Base-by-base conservation (phyloP, 92 coral and sea anemone species). In the Palythoa grandiflora region DNA sequence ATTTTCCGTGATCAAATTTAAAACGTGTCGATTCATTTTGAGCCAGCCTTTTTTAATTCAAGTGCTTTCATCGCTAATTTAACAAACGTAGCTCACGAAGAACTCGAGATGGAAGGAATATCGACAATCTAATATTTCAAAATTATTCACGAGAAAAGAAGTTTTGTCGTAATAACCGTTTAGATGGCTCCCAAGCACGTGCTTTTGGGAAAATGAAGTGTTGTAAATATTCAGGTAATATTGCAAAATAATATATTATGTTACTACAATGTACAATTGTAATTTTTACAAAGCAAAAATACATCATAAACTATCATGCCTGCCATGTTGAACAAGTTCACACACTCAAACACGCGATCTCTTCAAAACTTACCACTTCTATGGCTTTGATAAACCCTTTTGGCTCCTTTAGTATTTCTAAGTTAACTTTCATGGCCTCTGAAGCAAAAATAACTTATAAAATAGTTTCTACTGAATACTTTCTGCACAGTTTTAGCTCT, bases 371-470 rank as follows among this genome's bases (percentile, higher is more conserved):
- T 86, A 97, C 99, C 83, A 97, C 87, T 85, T 97, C 96, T 87
- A 97, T 91, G 83, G 91, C 87, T 89, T 97, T 97, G 39, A 97
- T 97, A 79, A 97, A 95, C 59, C 98, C 99, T 74, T 96, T 94
- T 4, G 99, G 99, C 73, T 97, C 99, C 93, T 97, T 97, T 37
- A 97, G 91, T 59, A 97, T 93, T 47, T 88, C 93, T 7, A 87
- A 47, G 88, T 97, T 95, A 3, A 95, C 88, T 50, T 94, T 92
- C 75, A 76, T 75, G 87, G 86, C 94, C 92, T 91, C 79, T 68
- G 61, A 79, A 84, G 68, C 35, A 71, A 66, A 81, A 48, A 0
- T 9, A 40, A 5, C 12, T 44, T 20, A 37, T 13, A 3, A 81
- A 71, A 65, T n/a, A 81, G 39, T 66, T 65, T 47, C 35, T 11